Evolutionary conservation across 2,888 invertebrate genomes (phyloP).

Genomic region (Cheilosia variabilis): DNA sequence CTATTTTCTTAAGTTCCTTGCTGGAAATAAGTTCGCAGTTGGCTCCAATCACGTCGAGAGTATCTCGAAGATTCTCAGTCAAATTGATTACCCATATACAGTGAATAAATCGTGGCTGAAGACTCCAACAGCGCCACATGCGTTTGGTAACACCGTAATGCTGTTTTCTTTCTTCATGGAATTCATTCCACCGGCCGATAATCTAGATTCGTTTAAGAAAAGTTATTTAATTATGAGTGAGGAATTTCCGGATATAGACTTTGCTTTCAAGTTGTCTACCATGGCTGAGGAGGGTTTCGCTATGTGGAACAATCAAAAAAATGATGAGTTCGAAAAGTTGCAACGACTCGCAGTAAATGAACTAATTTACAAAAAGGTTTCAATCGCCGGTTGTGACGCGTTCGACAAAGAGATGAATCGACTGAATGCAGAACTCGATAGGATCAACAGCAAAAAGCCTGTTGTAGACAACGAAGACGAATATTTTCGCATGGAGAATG

Average conservation of each 20-base stretch:
- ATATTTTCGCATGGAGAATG: slow-evolving; percentile 75
- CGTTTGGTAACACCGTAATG: slow-evolving; percentile 81
- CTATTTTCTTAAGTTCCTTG: slow-evolving; percentile 80
- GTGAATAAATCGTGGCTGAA: slow-evolving; percentile 83
- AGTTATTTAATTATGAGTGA: slow-evolving; percentile 47
- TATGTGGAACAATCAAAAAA: slow-evolving; percentile 80
- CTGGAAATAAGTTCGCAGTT: slow-evolving; percentile 80
- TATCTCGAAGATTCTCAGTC: slow-evolving; percentile 79
- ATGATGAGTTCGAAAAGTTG: slow-evolving; percentile 78
- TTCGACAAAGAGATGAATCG: slow-evolving; percentile 77
- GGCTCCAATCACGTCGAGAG: slow-evolving; percentile 81
- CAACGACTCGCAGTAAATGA: slow-evolving; percentile 77
- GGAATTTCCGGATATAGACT: slow-evolving; percentile 78
- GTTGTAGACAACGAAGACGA: slow-evolving; percentile 76
- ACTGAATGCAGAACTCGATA: slow-evolving; percentile 68
- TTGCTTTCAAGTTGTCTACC: slow-evolving; percentile 76
- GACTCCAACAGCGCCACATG: slow-evolving; percentile 82
- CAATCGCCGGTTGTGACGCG: slow-evolving; percentile 70
- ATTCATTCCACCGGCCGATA: slow-evolving; percentile 77
- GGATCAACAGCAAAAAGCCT: slow-evolving; percentile 72
- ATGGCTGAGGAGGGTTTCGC: slow-evolving; percentile 79
- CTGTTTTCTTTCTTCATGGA: slow-evolving; percentile 81
- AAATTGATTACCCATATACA: slow-evolving; percentile 81
- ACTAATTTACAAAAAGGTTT: slow-evolving; percentile 77
- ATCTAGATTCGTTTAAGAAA: slow-evolving; percentile 54